Conservation (phyloP, 92 coral and sea anemone species). For the Plumapathes pennacea region DNA sequence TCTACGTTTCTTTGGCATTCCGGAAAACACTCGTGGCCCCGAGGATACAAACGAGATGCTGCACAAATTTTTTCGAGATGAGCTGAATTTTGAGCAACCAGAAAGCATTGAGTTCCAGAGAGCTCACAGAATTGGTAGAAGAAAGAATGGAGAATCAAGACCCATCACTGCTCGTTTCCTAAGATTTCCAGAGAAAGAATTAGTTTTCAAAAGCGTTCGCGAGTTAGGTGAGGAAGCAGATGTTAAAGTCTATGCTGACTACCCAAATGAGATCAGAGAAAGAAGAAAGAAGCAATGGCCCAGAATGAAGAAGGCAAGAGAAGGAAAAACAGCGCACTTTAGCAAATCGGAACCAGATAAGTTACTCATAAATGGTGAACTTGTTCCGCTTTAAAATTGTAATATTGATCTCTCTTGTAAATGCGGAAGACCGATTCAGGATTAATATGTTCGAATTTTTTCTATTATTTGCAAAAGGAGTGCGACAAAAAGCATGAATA, state of each 20-base stretch:
- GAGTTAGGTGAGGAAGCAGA: slow-evolving; percentile 1
- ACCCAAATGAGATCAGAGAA: slow-evolving; percentile 12
- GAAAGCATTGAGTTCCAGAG: slow-evolving; percentile 9
- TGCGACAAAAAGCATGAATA: too few relatives aligned
- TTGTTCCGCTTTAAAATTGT: too few relatives aligned
- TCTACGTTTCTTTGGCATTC: slow-evolving; percentile 3
- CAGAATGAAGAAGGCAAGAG: slow-evolving; percentile 4
- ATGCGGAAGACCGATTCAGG: too few relatives aligned
- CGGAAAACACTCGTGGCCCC: not conserved
- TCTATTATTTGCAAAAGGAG: too few relatives aligned
- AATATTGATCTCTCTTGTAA: too few relatives aligned
- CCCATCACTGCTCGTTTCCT: slow-evolving; percentile 4
- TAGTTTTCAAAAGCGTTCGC: slow-evolving; percentile 4
- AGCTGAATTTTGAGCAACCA: slow-evolving; percentile 1
- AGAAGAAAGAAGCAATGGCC: slow-evolving; percentile 18
- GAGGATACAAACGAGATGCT: slow-evolving; percentile 2
- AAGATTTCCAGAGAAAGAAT: slow-evolving; percentile 2
- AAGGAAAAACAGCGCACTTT: slow-evolving; percentile 4
- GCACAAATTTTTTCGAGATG: not conserved
- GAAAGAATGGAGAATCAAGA: slow-evolving; percentile 6
- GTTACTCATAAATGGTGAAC: not conserved
- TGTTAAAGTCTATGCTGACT: slow-evolving; percentile 1
- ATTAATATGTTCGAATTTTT: too few relatives aligned
- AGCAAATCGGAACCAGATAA: slow-evolving; percentile 2
- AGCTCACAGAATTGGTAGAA: slow-evolving; percentile 6